Conservation (phyloP, 2,888 invertebrate species). For the Parnassius apollo region DNA sequence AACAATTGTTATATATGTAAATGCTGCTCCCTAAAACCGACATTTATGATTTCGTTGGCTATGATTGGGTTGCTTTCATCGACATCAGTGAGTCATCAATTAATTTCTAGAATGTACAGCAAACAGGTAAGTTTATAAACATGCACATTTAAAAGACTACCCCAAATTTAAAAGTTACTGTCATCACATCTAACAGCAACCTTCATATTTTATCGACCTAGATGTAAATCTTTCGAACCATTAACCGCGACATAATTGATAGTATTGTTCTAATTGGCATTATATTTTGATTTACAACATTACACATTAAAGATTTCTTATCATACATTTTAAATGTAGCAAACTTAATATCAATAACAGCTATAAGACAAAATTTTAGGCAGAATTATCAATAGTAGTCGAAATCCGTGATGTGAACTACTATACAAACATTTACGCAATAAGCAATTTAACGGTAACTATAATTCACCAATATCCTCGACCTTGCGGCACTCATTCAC, state of each 20-base stretch:
- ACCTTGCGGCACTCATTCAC: conserved; percentile 65
- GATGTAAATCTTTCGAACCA: conserved; percentile 5
- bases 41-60: no score
- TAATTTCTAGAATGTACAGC: no score
- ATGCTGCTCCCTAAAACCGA: no score
- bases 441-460: conserved; percentile 48
- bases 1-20: no score
- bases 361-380: background rate
- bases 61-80: no score
- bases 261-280: conserved; percentile 7
- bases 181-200: background rate
- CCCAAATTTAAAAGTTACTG: background rate
- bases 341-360: conserved; percentile 8
- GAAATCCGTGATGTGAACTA: conserved; percentile 30
- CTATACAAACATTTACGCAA: conserved; percentile 58
- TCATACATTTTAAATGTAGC: conserved; percentile 2
- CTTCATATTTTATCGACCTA: conserved; percentile 9
- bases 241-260: conserved; percentile 18
- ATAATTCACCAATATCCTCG: conserved; percentile 64
- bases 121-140: no score
- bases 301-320: conserved; percentile 10
- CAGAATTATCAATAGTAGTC: conserved; percentile 5
- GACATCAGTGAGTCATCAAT: no score
- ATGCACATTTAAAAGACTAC: no score
- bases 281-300: conserved; percentile 16